Conservation (phyloP, 1,140 invertebrate genomes). For the Nymphalis io region DNA sequence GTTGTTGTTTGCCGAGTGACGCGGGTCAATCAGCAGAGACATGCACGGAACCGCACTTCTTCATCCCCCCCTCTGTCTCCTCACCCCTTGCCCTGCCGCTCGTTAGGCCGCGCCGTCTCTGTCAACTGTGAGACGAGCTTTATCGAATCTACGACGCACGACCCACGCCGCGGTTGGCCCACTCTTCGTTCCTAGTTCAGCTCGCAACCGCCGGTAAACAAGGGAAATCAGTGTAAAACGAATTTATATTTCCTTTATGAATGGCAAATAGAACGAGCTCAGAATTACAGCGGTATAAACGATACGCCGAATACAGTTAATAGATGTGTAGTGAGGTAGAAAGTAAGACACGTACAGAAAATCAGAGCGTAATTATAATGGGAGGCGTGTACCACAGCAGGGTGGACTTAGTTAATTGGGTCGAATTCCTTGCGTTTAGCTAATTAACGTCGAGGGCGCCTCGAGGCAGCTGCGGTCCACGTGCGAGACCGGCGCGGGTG, state of each 20-base stretch:
- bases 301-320: slow-evolving; percentile 10
- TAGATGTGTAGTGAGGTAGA: slow-evolving; percentile 21
- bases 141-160: slow-evolving; percentile 80
- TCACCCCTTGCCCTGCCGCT: slow-evolving; percentile 54
- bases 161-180: slow-evolving; percentile 69
- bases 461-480: slow-evolving; percentile 62
- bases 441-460: slow-evolving; percentile 63
- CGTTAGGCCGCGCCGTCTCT: slow-evolving; percentile 77
- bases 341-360: slow-evolving; percentile 34
- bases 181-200: slow-evolving; percentile 72
- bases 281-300: slow-evolving; percentile 10
- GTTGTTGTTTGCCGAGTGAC: slow-evolving; percentile 80
- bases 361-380: slow-evolving; percentile 36
- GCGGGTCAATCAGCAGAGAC: slow-evolving; percentile 84
- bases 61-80: slow-evolving; percentile 63
- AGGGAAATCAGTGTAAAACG: slow-evolving; percentile 75
- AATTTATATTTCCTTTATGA: slow-evolving; percentile 68
- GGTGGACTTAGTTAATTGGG: slow-evolving; percentile 57
- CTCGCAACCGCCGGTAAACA: slow-evolving; percentile 73
- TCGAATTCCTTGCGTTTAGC: slow-evolving; percentile 63
- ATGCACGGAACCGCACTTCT: slow-evolving; percentile 85
- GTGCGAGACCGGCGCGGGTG: slow-evolving; percentile 43
- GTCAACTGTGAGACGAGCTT: slow-evolving; percentile 77
- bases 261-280: slow-evolving; percentile 31
- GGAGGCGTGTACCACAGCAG: slow-evolving; percentile 37